A percentile compares a stretch with the other conserved stretches of the same genome.
These are phyloP conservation scores for Paralvinella palmiformis DNA, from an alignment of 1,140 invertebrate genomes.

Conservation along the genomic window DNA sequence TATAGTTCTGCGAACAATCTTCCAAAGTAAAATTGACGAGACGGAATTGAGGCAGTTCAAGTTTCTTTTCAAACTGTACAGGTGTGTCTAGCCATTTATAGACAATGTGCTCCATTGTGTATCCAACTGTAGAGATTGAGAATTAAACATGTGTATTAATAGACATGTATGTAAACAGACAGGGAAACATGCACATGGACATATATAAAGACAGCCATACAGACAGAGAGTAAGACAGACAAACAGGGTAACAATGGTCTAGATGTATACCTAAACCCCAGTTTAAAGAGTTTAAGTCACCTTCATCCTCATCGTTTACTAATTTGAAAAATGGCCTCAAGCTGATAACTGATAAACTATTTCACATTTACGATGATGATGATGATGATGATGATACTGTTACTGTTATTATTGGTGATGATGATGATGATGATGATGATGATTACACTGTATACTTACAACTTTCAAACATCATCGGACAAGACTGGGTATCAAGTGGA, in stretches of 20 bases:
- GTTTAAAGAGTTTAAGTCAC: no score
- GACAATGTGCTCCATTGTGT: conserved; percentile 30
- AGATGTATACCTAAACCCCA: no score
- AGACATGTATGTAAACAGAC: not conserved
- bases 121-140: conserved; percentile 28
- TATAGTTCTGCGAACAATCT: conserved; percentile 24
- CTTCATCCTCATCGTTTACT: no score
- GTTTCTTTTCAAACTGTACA: conserved; percentile 55
- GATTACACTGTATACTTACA: conserved; percentile 65
- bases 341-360: no score
- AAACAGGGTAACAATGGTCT: no score
- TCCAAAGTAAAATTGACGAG: conserved; percentile 6
- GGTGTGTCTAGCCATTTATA: conserved; percentile 56
- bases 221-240: no score
- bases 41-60: conserved; percentile 23
- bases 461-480: conserved; percentile 66
- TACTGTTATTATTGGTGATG: no score
- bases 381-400: no score
- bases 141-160: not conserved
- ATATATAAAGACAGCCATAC: not conserved
- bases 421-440: no score
- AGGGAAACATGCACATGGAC: not conserved
- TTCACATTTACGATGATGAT: no score
- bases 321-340: no score
- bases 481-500: conserved; percentile 42